These are phyloP conservation scores for Ictalurus furcatus DNA, from an alignment of 2,113 vertebrate species.

Conservation along the genomic window DNA sequence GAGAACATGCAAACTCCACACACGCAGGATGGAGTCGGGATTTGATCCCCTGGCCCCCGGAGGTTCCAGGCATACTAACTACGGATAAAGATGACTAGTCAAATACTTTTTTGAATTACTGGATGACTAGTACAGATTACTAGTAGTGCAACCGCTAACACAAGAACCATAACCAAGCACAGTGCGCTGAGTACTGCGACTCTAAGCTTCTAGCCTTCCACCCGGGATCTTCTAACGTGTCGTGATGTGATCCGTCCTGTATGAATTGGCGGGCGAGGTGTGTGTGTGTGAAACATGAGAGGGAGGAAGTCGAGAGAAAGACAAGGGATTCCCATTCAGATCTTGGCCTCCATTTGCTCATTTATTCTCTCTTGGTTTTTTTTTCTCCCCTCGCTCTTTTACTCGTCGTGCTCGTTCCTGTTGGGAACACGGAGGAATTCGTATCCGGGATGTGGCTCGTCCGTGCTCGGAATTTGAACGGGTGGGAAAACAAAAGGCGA, in stretches of 20 bases:
- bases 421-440: slow-evolving; percentile 54
- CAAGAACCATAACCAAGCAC: not conserved
- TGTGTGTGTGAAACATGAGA: slow-evolving; percentile 21
- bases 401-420: slow-evolving; percentile 17
- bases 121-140: too few relatives aligned
- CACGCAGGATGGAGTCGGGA: too few relatives aligned
- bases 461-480: slow-evolving; percentile 60
- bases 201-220: not conserved
- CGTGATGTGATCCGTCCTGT: not conserved
- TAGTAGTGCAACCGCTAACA: not conserved
- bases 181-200: not conserved
- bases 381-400: not conserved
- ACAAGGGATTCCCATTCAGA: slow-evolving; percentile 28
- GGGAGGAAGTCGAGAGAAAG: slow-evolving; percentile 10
- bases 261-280: not conserved
- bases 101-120: not conserved
- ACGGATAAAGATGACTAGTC: not conserved
- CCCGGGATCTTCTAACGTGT: not conserved
- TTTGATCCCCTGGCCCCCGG: too few relatives aligned
- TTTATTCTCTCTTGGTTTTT: slow-evolving; percentile 23
- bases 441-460: slow-evolving; percentile 53
- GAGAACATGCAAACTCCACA: too few relatives aligned
- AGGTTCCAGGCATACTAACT: not conserved
- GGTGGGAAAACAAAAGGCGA: slow-evolving; percentile 58
- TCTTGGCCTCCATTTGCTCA: not conserved